Conservation (phyloP, 2,797 vertebrate species). For the Orientallactaga sibirica region DNA sequence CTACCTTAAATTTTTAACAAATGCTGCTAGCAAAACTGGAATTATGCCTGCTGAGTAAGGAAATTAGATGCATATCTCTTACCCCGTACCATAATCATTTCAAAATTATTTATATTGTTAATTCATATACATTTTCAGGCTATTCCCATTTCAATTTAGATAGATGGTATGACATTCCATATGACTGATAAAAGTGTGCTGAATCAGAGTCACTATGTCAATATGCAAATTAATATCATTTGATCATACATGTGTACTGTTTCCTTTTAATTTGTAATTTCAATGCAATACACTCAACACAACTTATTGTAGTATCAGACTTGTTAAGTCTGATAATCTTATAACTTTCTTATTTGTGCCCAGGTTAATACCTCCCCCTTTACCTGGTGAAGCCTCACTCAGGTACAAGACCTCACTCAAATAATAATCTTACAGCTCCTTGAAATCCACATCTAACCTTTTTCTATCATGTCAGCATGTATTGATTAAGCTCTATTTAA, state of each 20-base stretch:
- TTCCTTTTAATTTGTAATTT: background rate
- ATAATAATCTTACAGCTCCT: background rate
- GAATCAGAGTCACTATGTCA: background rate
- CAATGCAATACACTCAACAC: background rate
- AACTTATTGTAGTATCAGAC: background rate
- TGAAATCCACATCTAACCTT: background rate
- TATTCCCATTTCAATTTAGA: background rate
- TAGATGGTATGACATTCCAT: background rate
- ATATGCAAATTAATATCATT: background rate
- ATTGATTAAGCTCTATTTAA: background rate
- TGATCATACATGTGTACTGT: too few relatives aligned
- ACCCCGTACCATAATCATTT: background rate
- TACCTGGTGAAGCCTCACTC: background rate
- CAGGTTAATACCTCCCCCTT: rapidly evolving
- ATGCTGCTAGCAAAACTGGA: background rate
- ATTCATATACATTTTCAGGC: background rate
- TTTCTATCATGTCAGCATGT: background rate
- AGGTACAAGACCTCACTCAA: background rate
- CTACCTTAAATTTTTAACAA: background rate
- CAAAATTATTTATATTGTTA: background rate
- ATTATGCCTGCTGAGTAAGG: too few relatives aligned
- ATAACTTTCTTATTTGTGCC: rapidly evolving
- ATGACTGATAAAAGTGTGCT: background rate
- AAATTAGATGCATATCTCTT: background rate
- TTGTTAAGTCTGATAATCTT: background rate